Evolutionary conservation across 2,888 invertebrate genomes (phyloP), one percentile per base, ranked within the genome.

Genomic region (Pseudoips prasinana): DNA sequence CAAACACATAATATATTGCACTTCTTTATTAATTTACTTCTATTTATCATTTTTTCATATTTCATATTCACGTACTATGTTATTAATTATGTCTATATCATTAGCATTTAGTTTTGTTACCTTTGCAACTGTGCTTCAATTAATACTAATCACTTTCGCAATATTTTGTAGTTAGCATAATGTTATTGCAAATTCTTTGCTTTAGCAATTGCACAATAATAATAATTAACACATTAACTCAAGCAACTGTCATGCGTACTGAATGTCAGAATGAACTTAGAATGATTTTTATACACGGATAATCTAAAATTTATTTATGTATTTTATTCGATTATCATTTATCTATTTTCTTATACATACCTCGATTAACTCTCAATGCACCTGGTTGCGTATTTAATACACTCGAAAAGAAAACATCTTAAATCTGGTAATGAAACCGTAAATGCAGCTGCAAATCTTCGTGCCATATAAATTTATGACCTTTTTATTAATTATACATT

Each of bases 171-270:
- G 68, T 68, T 80, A 72, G 71, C 59, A 7, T 20, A 23, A 44
- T 70, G 64, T 65, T 64, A 44, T 62, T 60, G 64, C 62, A 67
- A 69, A 61, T 56, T 68, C 58, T 72, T 66, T 63, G 86, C 86
- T 88, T 84, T 54, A 73, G 85, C 87, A 67, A 72, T 57, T 66
- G 85, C 86, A 80, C 75, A 65, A 65, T 20, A 14, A 14, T 14
- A 3, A 14, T 14, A 3, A 14, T 64, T 82, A 80, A 79, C 68
- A 54, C 33, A 57, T 61, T 74, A 79, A 78, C 67, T 54, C 56
- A 57, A 68, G 86, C 84, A 74, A 87, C 88, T 87, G 88, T 86
- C 73, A 84, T 88, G 88, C 88, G 88, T 88, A 87, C 87, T 77
- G 73, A 76, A 75, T 74, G 60, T 71, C 63, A 67, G 59, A 68